Base-by-base conservation (phyloP, 2,888 invertebrate genomes). In the Branchinecta sandiegonensis region DNA sequence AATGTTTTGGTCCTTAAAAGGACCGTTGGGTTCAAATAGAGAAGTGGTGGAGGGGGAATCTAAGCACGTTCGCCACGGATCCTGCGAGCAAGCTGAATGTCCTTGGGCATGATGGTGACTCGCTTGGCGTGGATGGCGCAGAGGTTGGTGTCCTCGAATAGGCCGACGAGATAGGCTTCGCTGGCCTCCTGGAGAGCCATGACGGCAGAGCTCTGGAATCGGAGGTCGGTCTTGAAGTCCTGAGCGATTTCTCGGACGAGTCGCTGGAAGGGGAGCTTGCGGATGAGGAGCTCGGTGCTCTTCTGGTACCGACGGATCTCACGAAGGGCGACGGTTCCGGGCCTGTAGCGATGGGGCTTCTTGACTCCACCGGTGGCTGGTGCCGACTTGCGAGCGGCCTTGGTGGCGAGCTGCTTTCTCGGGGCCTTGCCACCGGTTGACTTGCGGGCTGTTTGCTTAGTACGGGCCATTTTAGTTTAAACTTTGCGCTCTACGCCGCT, bases 61-160 rank as follows among this genome's bases (percentile, higher is more conserved):
- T 17, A 14, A 13, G 13, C 17, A 14, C 14, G 37, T 46, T 37
- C 37, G 66, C 17, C 14, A 23, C 66, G 14, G n/a, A 65, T 65
- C 14, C 66, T 23, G 13, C 66, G 66, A 50, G 94, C 94, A 79
- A 95, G 83, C 81, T 94, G 94, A 77, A 95, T 94, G 79, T 95
- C 94, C 81, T 94, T 95, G 75, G 94, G 94, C 94, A 94, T 94
- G 81, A 95, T 94, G 73, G 94, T 95, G 69, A 95, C 94, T 76
- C 94, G 87, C 81, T 94, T 94, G 75, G 94, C 94, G 77, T 95
- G 95, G 78, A 95, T 94, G 74, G 94, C 94, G 82, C 94, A 94
- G 84, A 95, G 84, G 81, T 95, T 95, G 74, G 95, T 95, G 82
- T 95, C 95, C 84, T 95, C 95, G 80, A 96, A 95, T 70, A 96